Evolutionary conservation across 2,113 vertebrate species (phyloP), one percentile per base, ranked within the genome.

Genomic region (Takifugu flavidus): DNA sequence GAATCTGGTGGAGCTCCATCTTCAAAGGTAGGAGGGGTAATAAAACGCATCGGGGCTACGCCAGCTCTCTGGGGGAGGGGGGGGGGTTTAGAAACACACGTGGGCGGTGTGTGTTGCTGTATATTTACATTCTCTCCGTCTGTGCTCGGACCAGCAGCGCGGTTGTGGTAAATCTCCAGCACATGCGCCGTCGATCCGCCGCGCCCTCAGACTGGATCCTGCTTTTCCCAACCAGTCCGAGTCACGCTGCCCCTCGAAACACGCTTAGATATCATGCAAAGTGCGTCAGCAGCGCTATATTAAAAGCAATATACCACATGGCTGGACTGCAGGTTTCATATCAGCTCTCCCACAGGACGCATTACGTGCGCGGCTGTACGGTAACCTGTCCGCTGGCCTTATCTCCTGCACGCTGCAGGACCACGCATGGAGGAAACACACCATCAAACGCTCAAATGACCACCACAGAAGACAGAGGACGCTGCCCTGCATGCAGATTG

Each of bases 321-420:
- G 79, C 73, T 25, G 67, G 62, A 53, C 61, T 43, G 56, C 64
- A 58, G 64, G 72, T 83, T 79, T 86, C 74, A 77, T 82, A 79
- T 87, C 49, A 69, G 69, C 65, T 45, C 60, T 59, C 88, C 82
- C 84, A 34, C 49, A 49, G 77, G 86, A 78, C 70, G 67, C 75
- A 87, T 86, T 77, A 78, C 10, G 87, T 82, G 85, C 82, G 65
- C 58, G 62, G 47, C 75, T 79, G 75, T 81, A 85, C 83, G 84
- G 86, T 87, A 87, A 75, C 74, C 59, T 65, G 77, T 75, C 77
- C 72, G 67, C 61, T 42, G 72, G 62, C 70, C 80, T 84, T 77
- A 84, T 77, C 70, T 67, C 53, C 72, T 53, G 62, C 63, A 69
- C 60, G 62, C 39, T 62, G 70, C 65, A 51, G 74, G 52, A 50